A percentile compares a stretch with the other conserved stretches of the same genome.
Evolutionary conservation across 2,797 vertebrate genomes (phyloP).

Genomic region (Nasua narica): DNA sequence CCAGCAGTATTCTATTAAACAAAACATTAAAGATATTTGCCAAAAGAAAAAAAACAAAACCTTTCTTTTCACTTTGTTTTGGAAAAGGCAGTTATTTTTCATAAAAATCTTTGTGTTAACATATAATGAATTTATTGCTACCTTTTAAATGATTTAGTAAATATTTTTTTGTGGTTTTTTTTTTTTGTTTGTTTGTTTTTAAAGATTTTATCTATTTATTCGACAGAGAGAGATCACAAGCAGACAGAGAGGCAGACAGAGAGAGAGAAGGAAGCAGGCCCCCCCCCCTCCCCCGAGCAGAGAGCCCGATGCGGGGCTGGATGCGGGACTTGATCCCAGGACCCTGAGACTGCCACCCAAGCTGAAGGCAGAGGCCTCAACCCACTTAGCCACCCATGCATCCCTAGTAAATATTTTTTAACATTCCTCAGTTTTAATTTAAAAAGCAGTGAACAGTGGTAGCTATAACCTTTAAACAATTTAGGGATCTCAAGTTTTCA

Average conservation of each 20-base stretch:
- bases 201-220: too few species aligned
- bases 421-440: constrained; percentile 7
- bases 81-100: neutral
- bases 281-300: too few species aligned
- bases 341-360: too few species aligned
- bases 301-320: too few species aligned
- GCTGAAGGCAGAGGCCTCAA: too few species aligned
- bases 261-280: too few species aligned
- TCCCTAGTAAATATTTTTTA: neutral
- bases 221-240: too few species aligned
- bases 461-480: neutral
- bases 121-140: neutral
- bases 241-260: too few species aligned
- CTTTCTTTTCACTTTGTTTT: neutral
- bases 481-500: neutral
- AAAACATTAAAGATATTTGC: neutral
- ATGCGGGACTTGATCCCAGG: too few species aligned
- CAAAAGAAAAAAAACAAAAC: neutral
- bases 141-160: neutral
- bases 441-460: neutral
- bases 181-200: too few species aligned
- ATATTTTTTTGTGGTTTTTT: neutral
- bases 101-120: neutral
- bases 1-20: neutral
- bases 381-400: too few species aligned